Percentiles rank a stretch among this genome's conserved stretches.
phyloP scores from a whole-genome alignment of 30 jellyfish, hydroid and myxozoan genomes.

The Pelagia noctiluca region DNA sequence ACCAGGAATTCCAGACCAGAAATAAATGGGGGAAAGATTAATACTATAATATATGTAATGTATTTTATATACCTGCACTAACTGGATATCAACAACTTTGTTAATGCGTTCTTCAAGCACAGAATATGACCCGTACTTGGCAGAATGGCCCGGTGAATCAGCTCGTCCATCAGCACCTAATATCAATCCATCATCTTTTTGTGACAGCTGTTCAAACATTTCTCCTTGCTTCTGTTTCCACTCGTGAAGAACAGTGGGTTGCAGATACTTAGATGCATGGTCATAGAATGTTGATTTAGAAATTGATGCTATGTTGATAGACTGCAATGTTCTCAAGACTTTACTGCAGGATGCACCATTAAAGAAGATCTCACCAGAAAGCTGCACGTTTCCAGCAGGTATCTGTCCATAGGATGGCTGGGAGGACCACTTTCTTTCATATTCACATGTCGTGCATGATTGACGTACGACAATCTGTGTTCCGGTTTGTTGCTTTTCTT shows the following conservation, averaged over 20 bases:
- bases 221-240: slow-evolving; percentile 10
- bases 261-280: slow-evolving; percentile 17
- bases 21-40: not conserved
- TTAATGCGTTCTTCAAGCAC: slow-evolving; percentile 29
- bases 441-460: slow-evolving; percentile 10
- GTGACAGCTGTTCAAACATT: slow-evolving; percentile 19
- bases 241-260: slow-evolving; percentile 14
- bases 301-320: slow-evolving; percentile 24
- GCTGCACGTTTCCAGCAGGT: slow-evolving; percentile 28
- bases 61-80: slow-evolving; percentile 22
- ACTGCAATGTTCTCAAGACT: slow-evolving; percentile 19
- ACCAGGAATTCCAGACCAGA: not conserved
- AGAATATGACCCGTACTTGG: slow-evolving; percentile 16
- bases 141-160: slow-evolving; percentile 25
- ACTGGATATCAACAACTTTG: too few relatives aligned
- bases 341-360: slow-evolving; percentile 26
- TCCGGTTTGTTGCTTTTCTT: slow-evolving; percentile 15
- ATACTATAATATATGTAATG: too few relatives aligned
- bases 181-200: slow-evolving; percentile 19
- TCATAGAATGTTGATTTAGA: slow-evolving; percentile 9
- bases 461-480: slow-evolving; percentile 6
- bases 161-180: slow-evolving; percentile 34
- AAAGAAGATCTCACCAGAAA: slow-evolving; percentile 20
- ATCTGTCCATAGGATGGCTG: slow-evolving; percentile 11
- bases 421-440: slow-evolving; percentile 20